A percentile compares a stretch with the other conserved stretches of the same genome.
These are phyloP conservation scores for Lucilia sericata DNA, from an alignment of 1,140 invertebrate species.

Conservation along the genomic window DNA sequence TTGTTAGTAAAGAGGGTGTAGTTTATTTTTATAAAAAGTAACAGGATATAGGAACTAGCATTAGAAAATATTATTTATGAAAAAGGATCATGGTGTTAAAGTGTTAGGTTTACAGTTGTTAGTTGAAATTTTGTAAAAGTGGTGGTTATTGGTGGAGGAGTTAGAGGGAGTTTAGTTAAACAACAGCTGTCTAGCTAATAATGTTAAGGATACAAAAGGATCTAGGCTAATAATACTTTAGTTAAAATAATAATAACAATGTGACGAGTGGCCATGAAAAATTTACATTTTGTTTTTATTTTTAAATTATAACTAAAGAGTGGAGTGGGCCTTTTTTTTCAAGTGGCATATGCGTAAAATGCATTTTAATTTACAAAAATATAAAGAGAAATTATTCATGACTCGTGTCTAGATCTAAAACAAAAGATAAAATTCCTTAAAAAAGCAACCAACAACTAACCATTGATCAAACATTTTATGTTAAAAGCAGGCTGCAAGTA, in stretches of 20 bases:
- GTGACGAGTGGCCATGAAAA: conserved; percentile 12
- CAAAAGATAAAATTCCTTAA: neutral
- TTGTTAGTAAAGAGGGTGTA: neutral
- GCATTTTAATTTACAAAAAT: conserved; percentile 23
- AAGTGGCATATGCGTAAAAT: conserved; percentile 37
- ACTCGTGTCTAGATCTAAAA: conserved; percentile 25
- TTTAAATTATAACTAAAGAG: neutral
- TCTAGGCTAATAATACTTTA: too few relatives aligned
- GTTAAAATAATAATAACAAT: neutral
- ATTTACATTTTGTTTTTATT: neutral
- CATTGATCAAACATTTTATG: neutral
- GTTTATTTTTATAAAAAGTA: neutral
- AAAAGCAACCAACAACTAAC: too few relatives aligned
- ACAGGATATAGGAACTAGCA: neutral
- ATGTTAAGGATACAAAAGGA: neutral
- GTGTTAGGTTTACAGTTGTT: conserved; percentile 26
- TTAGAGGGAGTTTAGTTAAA: neutral
- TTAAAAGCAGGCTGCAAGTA: neutral
- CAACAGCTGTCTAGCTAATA: neutral
- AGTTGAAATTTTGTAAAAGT: neutral
- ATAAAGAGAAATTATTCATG: conserved; percentile 10
- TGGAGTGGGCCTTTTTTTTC: neutral
- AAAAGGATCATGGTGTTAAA: conserved; percentile 1
- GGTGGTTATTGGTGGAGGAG: neutral
- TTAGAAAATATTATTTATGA: neutral